These are phyloP conservation scores for Venturia canescens DNA, from an alignment of 1,140 invertebrate species.

Conservation along the genomic window DNA sequence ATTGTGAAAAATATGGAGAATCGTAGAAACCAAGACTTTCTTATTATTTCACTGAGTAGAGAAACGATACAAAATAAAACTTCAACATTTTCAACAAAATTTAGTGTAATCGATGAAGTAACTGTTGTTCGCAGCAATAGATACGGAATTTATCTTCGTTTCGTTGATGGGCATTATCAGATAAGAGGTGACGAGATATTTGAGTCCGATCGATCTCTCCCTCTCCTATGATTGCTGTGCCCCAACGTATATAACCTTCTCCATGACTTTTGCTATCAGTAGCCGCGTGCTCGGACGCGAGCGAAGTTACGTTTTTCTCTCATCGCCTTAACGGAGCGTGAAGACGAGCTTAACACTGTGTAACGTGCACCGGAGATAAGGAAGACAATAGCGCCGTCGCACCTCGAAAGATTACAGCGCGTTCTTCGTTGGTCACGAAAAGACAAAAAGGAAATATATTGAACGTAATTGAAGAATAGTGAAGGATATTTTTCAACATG, in stretches of 20 bases:
- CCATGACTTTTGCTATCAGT: constrained; percentile 18
- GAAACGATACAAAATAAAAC: neutral
- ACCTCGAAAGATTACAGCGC: neutral
- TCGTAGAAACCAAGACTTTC: neutral
- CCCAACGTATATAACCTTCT: neutral
- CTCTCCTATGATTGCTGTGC: neutral
- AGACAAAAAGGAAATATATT: no score
- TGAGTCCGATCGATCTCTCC: neutral
- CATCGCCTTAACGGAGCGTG: neutral
- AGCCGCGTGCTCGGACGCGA: constrained; percentile 16
- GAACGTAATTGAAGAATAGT: no score
- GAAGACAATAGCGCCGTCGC: neutral
- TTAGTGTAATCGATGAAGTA: neutral
- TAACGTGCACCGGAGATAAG: neutral
- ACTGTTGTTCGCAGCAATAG: neutral
- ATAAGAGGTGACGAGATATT: no score
- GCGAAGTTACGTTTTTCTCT: neutral
- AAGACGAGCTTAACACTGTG: neutral
- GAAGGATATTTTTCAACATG: no score
- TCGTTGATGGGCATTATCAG: no score
- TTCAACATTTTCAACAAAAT: neutral
- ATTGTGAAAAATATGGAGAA: neutral
- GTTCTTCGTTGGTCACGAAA: neutral
- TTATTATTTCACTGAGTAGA: no score
- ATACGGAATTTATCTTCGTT: neutral